Conservation (phyloP, 2,113 vertebrate genomes). For the Henicopernis longicauda region DNA sequence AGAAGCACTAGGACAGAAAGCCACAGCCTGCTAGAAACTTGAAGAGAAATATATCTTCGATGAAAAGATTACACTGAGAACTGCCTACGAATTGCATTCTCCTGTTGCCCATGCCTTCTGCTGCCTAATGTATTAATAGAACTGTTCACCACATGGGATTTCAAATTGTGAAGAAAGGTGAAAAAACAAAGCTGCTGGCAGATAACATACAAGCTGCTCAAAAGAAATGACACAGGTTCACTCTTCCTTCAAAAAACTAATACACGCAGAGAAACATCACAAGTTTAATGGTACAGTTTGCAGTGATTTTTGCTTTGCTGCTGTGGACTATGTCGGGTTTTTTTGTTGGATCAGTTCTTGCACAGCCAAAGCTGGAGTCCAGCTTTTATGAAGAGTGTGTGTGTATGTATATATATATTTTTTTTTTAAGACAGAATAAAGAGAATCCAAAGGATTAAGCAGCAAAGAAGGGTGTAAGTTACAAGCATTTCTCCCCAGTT, state of each 20-base stretch:
- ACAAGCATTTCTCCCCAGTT: not conserved
- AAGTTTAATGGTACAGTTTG: not conserved
- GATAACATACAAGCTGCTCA: not conserved
- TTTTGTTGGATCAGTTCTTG: not conserved
- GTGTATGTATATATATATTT: too few species aligned
- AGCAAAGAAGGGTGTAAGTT: not conserved
- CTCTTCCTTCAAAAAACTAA: not conserved
- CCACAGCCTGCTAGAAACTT: not conserved
- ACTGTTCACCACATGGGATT: not conserved
- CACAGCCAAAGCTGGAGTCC: not conserved
- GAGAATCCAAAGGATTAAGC: not conserved
- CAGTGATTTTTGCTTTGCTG: not conserved
- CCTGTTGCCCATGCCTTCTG: not conserved
- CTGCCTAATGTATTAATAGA: not conserved
- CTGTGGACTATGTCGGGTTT: not conserved
- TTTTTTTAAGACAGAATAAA: not conserved
- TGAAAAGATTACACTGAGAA: not conserved
- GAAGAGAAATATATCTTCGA: not conserved
- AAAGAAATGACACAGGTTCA: not conserved
- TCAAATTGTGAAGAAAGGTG: not conserved
- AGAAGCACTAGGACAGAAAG: not conserved
- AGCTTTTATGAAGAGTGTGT: not conserved
- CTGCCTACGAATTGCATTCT: not conserved
- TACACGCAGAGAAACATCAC: fast-evolving
- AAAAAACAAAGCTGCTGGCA: not conserved